Evolutionary conservation across 2,797 vertebrate species (phyloP), one percentile per base, ranked within the genome.

Genomic region (Artibeus jamaicensis): DNA sequence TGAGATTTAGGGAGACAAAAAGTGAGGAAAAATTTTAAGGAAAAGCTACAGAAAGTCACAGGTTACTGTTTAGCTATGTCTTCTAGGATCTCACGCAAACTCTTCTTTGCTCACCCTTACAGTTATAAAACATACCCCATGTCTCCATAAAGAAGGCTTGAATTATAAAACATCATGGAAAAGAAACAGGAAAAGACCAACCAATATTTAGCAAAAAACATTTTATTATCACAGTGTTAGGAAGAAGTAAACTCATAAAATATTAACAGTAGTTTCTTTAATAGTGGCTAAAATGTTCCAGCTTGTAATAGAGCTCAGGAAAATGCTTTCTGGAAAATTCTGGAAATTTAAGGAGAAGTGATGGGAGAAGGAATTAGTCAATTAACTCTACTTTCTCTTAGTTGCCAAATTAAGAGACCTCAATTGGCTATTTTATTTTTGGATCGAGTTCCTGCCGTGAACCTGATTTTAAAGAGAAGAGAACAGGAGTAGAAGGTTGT

Each of bases 211-310:
- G 53, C 37, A 89, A 87, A 57, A n/a, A 93, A 37, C 1, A 81
- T 78, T 79, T 94, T 73, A 93, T 74, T 73, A 57, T 39, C 57
- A 92, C 14, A 46, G 6, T 73, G 5, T 83, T 92, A 92, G 62
- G 74, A 73, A 74, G 46, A 26, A 93, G 50, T 34, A 44, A 89
- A 62, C 19, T 92, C 57, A 92, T 93, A 79, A 96, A 96, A 93
- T 94, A 39, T 95, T 83, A 86, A 90, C 37, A 83, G 65, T 74
- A 24, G 32, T 83, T 91, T 88, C 83, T 81, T 92, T n/a, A 59
- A 16, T 53, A 90, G 55, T 77, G 26, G 37, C 55, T 86, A 79
- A 96, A 91, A 86, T 74, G 50, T 93, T 94, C 81, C n/a, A 84
- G 46, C 46, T 87, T 92, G 9, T 48, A 89, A 91, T 53, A 59